Evolutionary conservation across 2,888 invertebrate species (phyloP).

Genomic region (Hydrotaea diabolus): DNA sequence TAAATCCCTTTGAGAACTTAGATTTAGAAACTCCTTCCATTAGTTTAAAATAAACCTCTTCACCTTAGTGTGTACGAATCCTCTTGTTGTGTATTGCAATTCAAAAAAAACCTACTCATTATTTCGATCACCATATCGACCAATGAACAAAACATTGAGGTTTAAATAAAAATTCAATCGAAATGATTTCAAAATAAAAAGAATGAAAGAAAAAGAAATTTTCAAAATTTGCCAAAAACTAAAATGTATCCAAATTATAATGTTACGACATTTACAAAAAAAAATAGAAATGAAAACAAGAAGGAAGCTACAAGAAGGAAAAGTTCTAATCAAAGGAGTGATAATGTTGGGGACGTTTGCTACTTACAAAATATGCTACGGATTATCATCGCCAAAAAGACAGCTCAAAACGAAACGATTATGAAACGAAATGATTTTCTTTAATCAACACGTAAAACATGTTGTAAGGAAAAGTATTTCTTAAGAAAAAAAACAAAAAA

Average conservation of each 20-base stretch:
- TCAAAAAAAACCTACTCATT: slow-evolving; percentile 10
- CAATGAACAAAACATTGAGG: slow-evolving; percentile 66
- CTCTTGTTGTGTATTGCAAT: slow-evolving; percentile 3
- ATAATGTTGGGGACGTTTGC: slow-evolving; percentile 78
- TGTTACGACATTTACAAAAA: slow-evolving; percentile 67
- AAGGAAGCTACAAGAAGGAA: neutral
- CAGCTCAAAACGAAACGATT: slow-evolving; percentile 21
- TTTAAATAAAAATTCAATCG: slow-evolving; percentile 21
- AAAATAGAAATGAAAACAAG: slow-evolving; percentile 9
- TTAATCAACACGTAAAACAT: slow-evolving; percentile 25
- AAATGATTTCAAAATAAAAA: neutral
- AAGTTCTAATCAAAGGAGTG: slow-evolving; percentile 57
- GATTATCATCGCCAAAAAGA: slow-evolving; percentile 78
- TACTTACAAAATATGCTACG: slow-evolving; percentile 79
- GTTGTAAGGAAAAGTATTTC: slow-evolving; percentile 34
- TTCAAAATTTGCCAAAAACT: slow-evolving; percentile 52
- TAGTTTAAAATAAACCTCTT: slow-evolving; percentile 38
- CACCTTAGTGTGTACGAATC: slow-evolving; percentile 47
- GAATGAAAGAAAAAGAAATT: neutral
- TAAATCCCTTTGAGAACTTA: slow-evolving; percentile 56
- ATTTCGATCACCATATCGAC: slow-evolving; percentile 49
- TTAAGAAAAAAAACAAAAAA: neutral
- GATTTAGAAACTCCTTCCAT: slow-evolving; percentile 42
- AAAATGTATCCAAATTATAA: slow-evolving; percentile 73
- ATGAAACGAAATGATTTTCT: slow-evolving; percentile 56